Evolutionary conservation across 2,113 vertebrate species (phyloP), one percentile per base, ranked within the genome.

Genomic region (Larimichthys polyactis): DNA sequence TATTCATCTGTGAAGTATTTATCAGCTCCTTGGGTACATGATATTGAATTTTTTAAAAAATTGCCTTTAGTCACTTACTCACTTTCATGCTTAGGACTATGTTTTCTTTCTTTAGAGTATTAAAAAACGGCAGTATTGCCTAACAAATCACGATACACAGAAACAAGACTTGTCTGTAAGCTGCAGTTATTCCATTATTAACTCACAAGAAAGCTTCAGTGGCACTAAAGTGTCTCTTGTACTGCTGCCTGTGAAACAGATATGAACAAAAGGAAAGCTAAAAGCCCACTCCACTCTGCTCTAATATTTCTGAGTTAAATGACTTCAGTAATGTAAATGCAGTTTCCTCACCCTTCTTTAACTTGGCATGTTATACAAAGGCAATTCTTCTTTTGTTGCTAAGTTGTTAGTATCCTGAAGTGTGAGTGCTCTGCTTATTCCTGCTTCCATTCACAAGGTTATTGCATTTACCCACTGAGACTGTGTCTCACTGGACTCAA

Each of bases 401-500:
- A 67, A 48, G 24, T 62, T 78, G n/a, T 20, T 22, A 57, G 51
- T 62, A 24, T 32, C 54, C 51, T 63, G 48, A 46, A 72, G 54
- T 84, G 46, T 81, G 74, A 83, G 78, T 40, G 20, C 55, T 32
- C 48, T 83, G 15, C 46, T 55, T 16, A 49, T 71, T 67, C 51
- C 63, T 65, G 20, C 48, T 48, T 82, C 12, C 19, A 79, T 71
- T 71, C 58, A 27, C 64, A 40, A 6, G 8, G n/a, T n/a, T 49
- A 17, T 77, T 77, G 43, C 10, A 27, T 86, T 79, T 32, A 67
- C 70, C 52, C 40, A 40, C 54, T 79, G 55, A 67, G 75, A 69
- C 71, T 73, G 46, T 72, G 40, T 49, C 20, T 27, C 62, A 27
- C 29, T 59, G 20, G 70, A 60, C 74, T 52, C 49, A 68, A 70